A percentile compares a stretch with the other conserved stretches of the same genome.
phyloP scores from a whole-genome alignment of 2,888 invertebrate species.

The Notocelia uddmanniana region DNA sequence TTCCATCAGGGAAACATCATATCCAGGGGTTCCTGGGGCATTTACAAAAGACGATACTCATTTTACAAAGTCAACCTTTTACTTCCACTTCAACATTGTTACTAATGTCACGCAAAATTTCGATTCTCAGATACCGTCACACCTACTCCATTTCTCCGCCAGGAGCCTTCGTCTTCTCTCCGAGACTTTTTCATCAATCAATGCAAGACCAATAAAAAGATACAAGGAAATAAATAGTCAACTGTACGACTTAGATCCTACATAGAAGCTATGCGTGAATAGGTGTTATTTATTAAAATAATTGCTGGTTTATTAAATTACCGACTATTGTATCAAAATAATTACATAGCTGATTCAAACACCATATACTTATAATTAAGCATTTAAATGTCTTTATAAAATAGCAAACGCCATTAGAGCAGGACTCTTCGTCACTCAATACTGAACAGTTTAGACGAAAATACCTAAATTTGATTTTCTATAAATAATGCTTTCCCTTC shows the following conservation, averaged over 20 bases:
- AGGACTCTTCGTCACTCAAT: slow-evolving; percentile 10
- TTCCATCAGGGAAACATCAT: no score
- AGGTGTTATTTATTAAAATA: slow-evolving; percentile 17
- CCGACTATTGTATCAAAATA: slow-evolving; percentile 11
- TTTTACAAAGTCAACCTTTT: no score
- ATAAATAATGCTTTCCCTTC: slow-evolving; percentile 5
- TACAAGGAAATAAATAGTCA: no score
- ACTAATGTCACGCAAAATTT: no score
- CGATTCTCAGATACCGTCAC: no score
- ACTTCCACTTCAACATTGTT: no score
- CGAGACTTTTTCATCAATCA: no score
- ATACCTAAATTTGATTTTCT: background rate
- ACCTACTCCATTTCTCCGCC: no score
- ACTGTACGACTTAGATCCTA: background rate
- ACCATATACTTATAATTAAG: slow-evolving; percentile 17
- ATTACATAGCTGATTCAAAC: slow-evolving; percentile 3
- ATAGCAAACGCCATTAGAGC: background rate
- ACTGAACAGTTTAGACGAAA: background rate
- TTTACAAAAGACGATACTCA: no score
- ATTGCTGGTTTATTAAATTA: slow-evolving; percentile 21
- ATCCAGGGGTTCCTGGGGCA: no score
- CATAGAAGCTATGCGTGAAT: slow-evolving; percentile 3
- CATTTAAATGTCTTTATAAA: slow-evolving; percentile 34
- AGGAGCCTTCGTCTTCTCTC: no score
- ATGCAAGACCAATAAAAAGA: no score